These are phyloP conservation scores for Numida meleagris DNA, from an alignment of 2,113 vertebrate species.

Conservation along the genomic window DNA sequence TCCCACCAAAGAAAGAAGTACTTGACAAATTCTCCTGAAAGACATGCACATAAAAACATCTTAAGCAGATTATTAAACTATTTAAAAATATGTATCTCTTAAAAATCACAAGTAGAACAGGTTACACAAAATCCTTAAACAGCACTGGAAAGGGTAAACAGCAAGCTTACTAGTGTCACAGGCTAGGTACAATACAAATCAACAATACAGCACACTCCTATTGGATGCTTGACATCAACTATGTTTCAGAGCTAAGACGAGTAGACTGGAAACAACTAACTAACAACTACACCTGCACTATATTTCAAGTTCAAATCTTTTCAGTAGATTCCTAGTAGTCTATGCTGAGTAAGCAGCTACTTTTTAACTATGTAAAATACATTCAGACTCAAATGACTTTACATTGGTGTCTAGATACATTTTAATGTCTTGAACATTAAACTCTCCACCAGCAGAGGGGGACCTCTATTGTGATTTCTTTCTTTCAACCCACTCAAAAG, in stretches of 20 bases:
- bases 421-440: not conserved
- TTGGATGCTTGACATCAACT: not conserved
- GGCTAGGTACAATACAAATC: not conserved
- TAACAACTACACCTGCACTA: not conserved
- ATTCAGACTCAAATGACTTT: not conserved
- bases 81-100: not conserved
- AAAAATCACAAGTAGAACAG: not conserved
- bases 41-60: not conserved
- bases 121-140: not conserved
- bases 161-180: not conserved
- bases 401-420: not conserved
- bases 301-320: not conserved
- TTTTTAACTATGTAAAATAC: not conserved
- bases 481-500: slow-evolving; percentile 23
- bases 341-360: not conserved
- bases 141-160: not conserved
- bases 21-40: slow-evolving; percentile 22
- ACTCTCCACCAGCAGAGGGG: slow-evolving; percentile 12
- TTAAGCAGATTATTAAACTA: slow-evolving; percentile 12
- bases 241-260: not conserved
- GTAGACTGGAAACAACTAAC: not conserved
- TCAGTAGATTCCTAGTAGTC: not conserved
- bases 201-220: not conserved
- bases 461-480: slow-evolving; percentile 8
- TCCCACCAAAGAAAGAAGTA: not conserved